Evolutionary conservation across 2,888 invertebrate species (phyloP), one percentile per base, ranked within the genome.

Genomic region (Entomobrya proxima): DNA sequence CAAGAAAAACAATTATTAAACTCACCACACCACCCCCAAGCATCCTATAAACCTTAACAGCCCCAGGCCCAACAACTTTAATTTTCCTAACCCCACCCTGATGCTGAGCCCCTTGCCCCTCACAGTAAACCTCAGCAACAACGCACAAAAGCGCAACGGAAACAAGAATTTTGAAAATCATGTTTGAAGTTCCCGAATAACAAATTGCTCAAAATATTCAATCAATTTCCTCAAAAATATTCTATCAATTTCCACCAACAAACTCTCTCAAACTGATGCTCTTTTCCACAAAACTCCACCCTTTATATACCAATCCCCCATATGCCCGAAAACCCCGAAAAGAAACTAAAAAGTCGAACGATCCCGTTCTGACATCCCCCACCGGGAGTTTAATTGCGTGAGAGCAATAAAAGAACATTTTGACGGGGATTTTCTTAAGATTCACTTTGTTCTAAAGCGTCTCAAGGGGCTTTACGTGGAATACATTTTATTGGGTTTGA

Each of bases 21-120:
- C 32, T 64, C 15, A 47, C 75, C 24, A 44, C 75, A 5, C 30
- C 37, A n/a, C n/a, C 74, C 7, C 82, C 74, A 30, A 81, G 69
- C 18, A 82, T 4, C 37, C 61, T 58, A 44, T 61, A 82, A 15
- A 75, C 24, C 15, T 44, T 58, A n/a, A 40, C n/a, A 6, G 75
- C 21, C 11, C 27, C 64, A 7, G 82, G 82, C 18, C n/a, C n/a
- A n/a, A n/a, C n/a, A n/a, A n/a, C n/a, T n/a, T n/a, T n/a, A n/a
- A n/a, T 37, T 35, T 82, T 82, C 44, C 82, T 74, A 6, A 61
- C 61, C 37, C 15, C n/a, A 40, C 44, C 44, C 7, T 11, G 15
- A 40, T 40, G 44, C 9, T 15, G 15, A 40, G 30, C 77, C n/a
- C 27, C 21, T 61, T 52, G 9, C 11, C 64, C 27, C 18, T 61